Conservation (phyloP, 1,140 invertebrate species). For the Macrotrachela quadricornifera region DNA sequence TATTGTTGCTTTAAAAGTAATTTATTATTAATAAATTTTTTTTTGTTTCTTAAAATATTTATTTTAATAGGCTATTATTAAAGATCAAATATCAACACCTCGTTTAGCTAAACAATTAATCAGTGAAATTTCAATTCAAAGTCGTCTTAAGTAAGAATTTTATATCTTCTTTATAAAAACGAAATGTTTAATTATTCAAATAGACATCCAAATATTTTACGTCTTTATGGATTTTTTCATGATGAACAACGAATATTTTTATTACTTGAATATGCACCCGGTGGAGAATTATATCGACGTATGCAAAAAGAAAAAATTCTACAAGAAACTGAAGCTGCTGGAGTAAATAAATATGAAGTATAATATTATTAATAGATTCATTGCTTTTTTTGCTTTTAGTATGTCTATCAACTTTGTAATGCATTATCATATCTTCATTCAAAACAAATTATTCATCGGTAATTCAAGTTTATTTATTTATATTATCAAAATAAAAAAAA, state of each 20-base stretch:
- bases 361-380: too few species aligned
- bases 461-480: too few species aligned
- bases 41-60: too few species aligned
- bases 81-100: slow-evolving; percentile 62
- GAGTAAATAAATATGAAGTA: too few species aligned
- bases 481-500: too few species aligned
- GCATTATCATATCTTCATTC: slow-evolving; percentile 75
- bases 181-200: slow-evolving; percentile 36
- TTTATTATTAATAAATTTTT: too few species aligned
- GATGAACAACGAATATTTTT: slow-evolving; percentile 68
- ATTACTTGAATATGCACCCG: slow-evolving; percentile 69
- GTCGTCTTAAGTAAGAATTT: slow-evolving; percentile 22
- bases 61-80: too few species aligned
- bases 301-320: slow-evolving; percentile 36
- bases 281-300: slow-evolving; percentile 58
- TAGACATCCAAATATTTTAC: slow-evolving; percentile 72
- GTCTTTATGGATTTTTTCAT: slow-evolving; percentile 70
- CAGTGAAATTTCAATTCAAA: slow-evolving; percentile 75
- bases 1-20: slow-evolving; percentile 66
- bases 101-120: slow-evolving; percentile 77
- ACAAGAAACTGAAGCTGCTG: slow-evolving; percentile 23
- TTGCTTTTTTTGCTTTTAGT: slow-evolving; percentile 24
- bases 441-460: slow-evolving; percentile 75
- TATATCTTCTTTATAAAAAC: too few species aligned
- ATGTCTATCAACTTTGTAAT: slow-evolving; percentile 60